Percentiles rank a stretch among this genome's conserved stretches.
phyloP scores from a whole-genome alignment of 1,140 invertebrate genomes.

The Asobara japonica region DNA sequence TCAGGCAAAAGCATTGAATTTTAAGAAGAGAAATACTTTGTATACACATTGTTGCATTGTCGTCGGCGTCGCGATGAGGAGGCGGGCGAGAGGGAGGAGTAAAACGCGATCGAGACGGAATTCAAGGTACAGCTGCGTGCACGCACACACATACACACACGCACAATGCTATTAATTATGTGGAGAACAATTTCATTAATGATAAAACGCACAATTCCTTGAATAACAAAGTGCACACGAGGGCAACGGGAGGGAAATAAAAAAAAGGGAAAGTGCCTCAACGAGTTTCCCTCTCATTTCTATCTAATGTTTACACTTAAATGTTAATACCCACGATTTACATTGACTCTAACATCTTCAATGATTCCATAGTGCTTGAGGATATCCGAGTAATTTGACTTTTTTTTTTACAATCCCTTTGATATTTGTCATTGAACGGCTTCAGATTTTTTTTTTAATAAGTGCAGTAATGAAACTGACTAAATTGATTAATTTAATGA shows the following conservation, averaged over 20 bases:
- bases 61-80: not conserved
- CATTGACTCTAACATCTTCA: not conserved
- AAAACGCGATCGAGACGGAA: not conserved
- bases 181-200: not conserved
- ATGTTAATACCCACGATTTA: not conserved
- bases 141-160: not conserved
- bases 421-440: too few species aligned
- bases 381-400: too few species aligned
- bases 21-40: not conserved
- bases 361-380: not conserved
- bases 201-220: not conserved
- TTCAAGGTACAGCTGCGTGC: not conserved
- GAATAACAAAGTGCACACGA: not conserved
- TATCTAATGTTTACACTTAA: not conserved
- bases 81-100: not conserved
- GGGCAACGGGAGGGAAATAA: not conserved
- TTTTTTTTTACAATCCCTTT: too few species aligned
- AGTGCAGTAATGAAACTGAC: too few species aligned
- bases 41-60: slow-evolving; percentile 9
- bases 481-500: too few species aligned
- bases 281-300: not conserved
- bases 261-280: not conserved
- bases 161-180: not conserved
- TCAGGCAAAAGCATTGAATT: not conserved
- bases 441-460: too few species aligned